These are phyloP conservation scores for Calidris pygmaea DNA, from an alignment of 2,113 vertebrate genomes.

Conservation along the genomic window DNA sequence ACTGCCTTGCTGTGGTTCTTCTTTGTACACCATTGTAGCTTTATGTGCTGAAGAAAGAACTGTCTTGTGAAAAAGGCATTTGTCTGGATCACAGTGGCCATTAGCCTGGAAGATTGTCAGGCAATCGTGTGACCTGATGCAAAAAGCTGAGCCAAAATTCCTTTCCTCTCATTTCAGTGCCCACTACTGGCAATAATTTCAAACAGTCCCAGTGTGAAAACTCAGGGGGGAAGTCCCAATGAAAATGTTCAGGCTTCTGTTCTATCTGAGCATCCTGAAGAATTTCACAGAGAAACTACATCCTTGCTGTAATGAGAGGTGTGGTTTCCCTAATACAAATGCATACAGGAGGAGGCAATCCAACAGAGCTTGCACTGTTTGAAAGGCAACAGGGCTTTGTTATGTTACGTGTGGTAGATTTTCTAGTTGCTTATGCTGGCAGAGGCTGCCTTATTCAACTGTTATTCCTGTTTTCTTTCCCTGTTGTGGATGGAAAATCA, in stretches of 20 bases:
- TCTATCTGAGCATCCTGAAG: background rate
- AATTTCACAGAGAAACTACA: background rate
- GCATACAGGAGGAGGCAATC: background rate
- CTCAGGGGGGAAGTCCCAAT: fast-evolving
- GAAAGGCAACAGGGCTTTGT: background rate
- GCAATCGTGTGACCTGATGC: background rate
- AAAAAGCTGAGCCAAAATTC: background rate
- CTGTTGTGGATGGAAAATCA: background rate
- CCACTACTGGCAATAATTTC: background rate
- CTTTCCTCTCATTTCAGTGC: background rate
- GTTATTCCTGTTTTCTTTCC: background rate
- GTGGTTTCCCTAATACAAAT: background rate
- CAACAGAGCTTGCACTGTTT: background rate
- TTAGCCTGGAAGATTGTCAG: background rate
- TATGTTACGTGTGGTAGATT: background rate
- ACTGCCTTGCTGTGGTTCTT: background rate
- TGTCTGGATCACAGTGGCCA: background rate
- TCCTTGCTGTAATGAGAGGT: background rate
- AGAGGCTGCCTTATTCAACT: background rate
- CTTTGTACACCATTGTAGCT: background rate
- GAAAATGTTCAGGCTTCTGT: background rate
- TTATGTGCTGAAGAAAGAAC: background rate
- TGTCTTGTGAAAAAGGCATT: background rate
- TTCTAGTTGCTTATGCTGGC: background rate
- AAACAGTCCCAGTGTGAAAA: background rate